Evolutionary conservation across 2,888 invertebrate genomes (phyloP).

Genomic region (Protophormia terraenovae): DNA sequence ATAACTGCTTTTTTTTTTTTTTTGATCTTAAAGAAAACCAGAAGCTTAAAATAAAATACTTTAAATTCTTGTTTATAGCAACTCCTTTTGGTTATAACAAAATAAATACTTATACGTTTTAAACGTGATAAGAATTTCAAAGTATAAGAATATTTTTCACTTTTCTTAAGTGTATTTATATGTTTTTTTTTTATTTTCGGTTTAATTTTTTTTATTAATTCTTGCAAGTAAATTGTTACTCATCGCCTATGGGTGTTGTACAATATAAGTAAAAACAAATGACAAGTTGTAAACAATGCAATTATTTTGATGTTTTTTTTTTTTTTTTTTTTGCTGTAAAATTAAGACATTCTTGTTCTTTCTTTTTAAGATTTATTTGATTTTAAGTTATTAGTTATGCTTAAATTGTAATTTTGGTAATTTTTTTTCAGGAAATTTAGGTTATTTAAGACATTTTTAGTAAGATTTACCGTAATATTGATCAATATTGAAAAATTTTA

Average conservation of each 20-base stretch:
- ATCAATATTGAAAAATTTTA: no score
- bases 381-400: not conserved
- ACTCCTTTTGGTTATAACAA: not conserved
- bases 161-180: conserved; percentile 28
- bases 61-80: no score
- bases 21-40: no score
- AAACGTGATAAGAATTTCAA: conserved; percentile 40
- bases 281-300: conserved; percentile 50
- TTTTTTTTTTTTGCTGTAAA: not conserved
- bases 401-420: not conserved
- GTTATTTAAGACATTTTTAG: not conserved
- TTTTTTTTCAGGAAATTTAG: not conserved
- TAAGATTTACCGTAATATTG: not conserved
- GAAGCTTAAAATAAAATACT: not conserved
- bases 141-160: conserved; percentile 26
- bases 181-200: not conserved
- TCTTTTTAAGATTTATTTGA: not conserved
- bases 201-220: conserved; percentile 6
- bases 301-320: conserved; percentile 36
- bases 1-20: not conserved
- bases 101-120: not conserved
- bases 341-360: not conserved
- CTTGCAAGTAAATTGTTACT: conserved; percentile 26
- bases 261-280: no score
- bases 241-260: no score